Percentiles rank a stretch among this genome's conserved stretches.
These are phyloP conservation scores for Aleiodes leptofemur DNA, from an alignment of 2,888 invertebrate genomes.

Conservation along the genomic window DNA sequence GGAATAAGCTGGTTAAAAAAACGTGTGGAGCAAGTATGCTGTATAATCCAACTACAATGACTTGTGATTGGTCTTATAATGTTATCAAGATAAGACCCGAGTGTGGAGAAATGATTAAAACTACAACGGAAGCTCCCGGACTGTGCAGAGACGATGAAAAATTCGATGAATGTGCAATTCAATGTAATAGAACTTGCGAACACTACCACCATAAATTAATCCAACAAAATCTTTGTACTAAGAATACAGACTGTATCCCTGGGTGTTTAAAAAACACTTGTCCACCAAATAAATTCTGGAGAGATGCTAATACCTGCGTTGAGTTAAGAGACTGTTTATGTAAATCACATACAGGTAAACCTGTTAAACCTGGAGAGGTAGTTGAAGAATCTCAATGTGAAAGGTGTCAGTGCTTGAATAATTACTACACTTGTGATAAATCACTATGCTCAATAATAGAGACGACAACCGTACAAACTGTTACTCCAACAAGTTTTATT, in stretches of 20 bases:
- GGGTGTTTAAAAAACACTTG: conserved; percentile 75
- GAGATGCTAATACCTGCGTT: conserved; percentile 85
- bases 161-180: conserved; percentile 84
- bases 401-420: conserved; percentile 88
- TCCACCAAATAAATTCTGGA: conserved; percentile 80
- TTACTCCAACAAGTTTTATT: background rate
- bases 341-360: conserved; percentile 79
- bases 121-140: conserved; percentile 44
- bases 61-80: conserved; percentile 81
- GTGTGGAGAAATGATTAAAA: conserved; percentile 73
- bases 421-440: conserved; percentile 83
- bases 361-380: conserved; percentile 85
- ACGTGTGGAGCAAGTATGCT: conserved; percentile 80
- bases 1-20: conserved; percentile 79
- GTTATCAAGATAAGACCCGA: conserved; percentile 80
- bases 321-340: conserved; percentile 86
- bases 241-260: conserved; percentile 71
- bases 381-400: conserved; percentile 80
- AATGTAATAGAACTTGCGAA: conserved; percentile 84
- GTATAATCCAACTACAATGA: conserved; percentile 81
- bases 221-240: conserved; percentile 64
- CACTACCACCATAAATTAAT: conserved; percentile 77
- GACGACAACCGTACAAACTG: conserved; percentile 24
- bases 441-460: conserved; percentile 73
- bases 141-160: conserved; percentile 75